phyloP scores from a whole-genome alignment of 2,888 invertebrate genomes.

The Platycheirus albimanus region DNA sequence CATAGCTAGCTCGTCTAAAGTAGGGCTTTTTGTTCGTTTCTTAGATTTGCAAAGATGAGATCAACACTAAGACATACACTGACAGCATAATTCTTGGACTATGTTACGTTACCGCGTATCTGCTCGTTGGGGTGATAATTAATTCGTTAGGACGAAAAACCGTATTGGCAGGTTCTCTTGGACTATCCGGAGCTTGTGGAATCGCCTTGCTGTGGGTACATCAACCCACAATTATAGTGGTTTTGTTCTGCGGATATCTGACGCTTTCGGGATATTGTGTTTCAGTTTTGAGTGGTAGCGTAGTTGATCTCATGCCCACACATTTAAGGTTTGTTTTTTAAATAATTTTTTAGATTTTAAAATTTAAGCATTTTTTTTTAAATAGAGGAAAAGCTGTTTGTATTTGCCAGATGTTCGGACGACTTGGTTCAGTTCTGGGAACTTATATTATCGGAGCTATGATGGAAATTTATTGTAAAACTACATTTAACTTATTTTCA shows the following conservation, averaged over 20 bases:
- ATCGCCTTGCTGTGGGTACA: slow-evolving; percentile 78
- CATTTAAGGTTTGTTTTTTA: too few relatives aligned
- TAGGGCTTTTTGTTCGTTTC: not conserved
- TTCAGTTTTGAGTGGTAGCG: too few relatives aligned
- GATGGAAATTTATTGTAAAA: slow-evolving; percentile 79
- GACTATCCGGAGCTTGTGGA: slow-evolving; percentile 78
- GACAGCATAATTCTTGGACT: slow-evolving; percentile 80
- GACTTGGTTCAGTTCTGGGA: slow-evolving; percentile 81
- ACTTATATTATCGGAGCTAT: slow-evolving; percentile 80
- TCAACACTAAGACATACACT: slow-evolving; percentile 78
- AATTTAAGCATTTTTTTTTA: too few relatives aligned
- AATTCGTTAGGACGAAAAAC: slow-evolving; percentile 79
- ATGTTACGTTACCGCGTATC: slow-evolving; percentile 78
- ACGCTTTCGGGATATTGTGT: too few relatives aligned
- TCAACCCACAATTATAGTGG: slow-evolving; percentile 78
- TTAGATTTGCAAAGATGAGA: slow-evolving; percentile 79
- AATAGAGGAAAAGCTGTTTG: slow-evolving; percentile 82
- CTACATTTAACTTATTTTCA: slow-evolving; percentile 80
- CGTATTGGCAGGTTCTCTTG: slow-evolving; percentile 77
- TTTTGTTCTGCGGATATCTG: too few relatives aligned
- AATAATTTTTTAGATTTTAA: too few relatives aligned
- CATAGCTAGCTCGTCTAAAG: too few relatives aligned
- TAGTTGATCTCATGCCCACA: too few relatives aligned
- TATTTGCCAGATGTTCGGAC: slow-evolving; percentile 81
- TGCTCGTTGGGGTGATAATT: slow-evolving; percentile 79